Evolutionary conservation across 2,888 invertebrate genomes (phyloP), one percentile per base, ranked within the genome.

Genomic region (Beris morrisii): DNA sequence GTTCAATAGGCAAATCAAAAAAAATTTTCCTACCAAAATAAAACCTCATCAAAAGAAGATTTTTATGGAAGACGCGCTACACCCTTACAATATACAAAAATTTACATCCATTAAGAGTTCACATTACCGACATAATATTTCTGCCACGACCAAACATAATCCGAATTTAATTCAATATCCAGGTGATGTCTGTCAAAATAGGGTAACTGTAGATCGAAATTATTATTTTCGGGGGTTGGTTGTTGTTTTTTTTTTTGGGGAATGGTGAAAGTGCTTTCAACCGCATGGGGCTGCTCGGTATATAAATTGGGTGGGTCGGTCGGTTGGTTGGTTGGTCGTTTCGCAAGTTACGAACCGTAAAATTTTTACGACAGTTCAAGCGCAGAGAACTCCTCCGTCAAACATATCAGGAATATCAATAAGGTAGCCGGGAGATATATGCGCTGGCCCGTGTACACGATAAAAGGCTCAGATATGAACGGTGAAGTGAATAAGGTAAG

Each of bases 371-470:
- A 59, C 48, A 59, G 59, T n/a, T 48, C 48, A 12, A 59, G n/a
- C 48, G 48, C n/a, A 54, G 12, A 48, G 31, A 46, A 59, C 59
- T 48, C 59, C 48, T 15, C 5, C 38, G 48, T 48, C 59, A 46
- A 30, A 59, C 59, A 30, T 59, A 46, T 30, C 30, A 12, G n/a
- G 59, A 46, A 59, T 59, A 59, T 59, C 59, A 59, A 59, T 59
- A 22, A 59, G 59, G 48, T 32, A 6, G n/a, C 48, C 32, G 13
- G 11, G 13, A 30, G 30, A 48, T 59, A n/a, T 28, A 59, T 11
- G 31, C 48, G 46, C 59, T 48, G 48, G 43, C 32, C 13, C 43
- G 15, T 13, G 13, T 59, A 46, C 28, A 58, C 31, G 22, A 59
- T 59, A 48, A 59, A 48, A 48, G 59, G 31, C 28, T 22, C 56